Conservation (phyloP, 2,888 invertebrate species). For the Tuberolachnus salignus region DNA sequence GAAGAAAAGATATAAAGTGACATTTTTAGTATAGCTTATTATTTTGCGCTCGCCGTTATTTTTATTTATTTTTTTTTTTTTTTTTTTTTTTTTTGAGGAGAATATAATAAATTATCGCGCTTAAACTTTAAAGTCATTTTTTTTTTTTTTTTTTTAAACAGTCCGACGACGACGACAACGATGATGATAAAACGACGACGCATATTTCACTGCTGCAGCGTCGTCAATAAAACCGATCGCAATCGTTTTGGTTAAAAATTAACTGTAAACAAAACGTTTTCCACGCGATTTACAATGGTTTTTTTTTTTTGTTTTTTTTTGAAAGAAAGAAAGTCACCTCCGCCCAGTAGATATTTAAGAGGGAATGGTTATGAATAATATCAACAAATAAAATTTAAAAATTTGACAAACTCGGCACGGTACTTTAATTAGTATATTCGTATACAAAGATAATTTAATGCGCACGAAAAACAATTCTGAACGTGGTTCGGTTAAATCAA, state of each 20-base stretch:
- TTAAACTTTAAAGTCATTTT: conserved; percentile 25
- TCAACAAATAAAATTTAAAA: too few species aligned
- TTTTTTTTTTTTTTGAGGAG: not conserved
- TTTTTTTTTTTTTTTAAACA: conserved; percentile 19
- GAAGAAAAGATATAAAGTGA: not conserved
- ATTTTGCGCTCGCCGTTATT: conserved; percentile 3
- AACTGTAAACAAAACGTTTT: conserved; percentile 14
- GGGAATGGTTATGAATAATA: too few species aligned
- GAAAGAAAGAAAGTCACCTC: too few species aligned
- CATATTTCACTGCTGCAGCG: too few species aligned
- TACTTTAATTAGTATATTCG: too few species aligned
- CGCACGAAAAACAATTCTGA: too few species aligned
- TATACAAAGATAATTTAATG: too few species aligned
- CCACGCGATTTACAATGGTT: too few species aligned
- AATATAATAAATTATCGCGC: conserved; percentile 33
- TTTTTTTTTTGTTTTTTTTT: too few species aligned
- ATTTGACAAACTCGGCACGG: too few species aligned
- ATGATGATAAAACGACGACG: conserved; percentile 26
- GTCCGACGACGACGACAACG: not conserved
- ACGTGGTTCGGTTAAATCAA: too few species aligned
- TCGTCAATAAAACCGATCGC: conserved; percentile 20
- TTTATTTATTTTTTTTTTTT: not conserved
- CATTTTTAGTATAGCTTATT: conserved; percentile 14
- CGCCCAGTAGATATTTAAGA: too few species aligned
- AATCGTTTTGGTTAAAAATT: not conserved